Percentiles rank a stretch among this genome's conserved stretches.
Evolutionary conservation across 2,888 invertebrate species (phyloP).

Genomic region (Cryptophagus acutangulus): DNA sequence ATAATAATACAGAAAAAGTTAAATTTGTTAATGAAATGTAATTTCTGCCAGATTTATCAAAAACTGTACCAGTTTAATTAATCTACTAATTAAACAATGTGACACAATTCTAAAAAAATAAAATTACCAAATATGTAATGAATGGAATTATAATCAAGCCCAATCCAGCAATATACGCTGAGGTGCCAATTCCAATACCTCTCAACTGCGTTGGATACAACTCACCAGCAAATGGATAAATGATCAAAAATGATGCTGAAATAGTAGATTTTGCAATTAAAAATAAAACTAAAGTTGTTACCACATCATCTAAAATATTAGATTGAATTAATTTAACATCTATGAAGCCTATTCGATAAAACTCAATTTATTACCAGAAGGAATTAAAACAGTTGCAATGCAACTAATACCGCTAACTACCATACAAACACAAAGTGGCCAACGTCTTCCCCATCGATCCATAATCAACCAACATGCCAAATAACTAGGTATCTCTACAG

Average conservation of each 20-base stretch:
- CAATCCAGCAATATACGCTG: conserved; percentile 84
- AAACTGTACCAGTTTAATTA: conserved; percentile 5
- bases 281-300: conserved; percentile 69
- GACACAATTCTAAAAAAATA: conserved; percentile 3
- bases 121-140: conserved; percentile 82
- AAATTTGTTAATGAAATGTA: neutral
- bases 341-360: neutral
- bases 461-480: conserved; percentile 83
- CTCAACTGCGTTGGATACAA: conserved; percentile 85
- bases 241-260: conserved; percentile 85
- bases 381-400: conserved; percentile 77
- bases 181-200: conserved; percentile 85
- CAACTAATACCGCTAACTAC: conserved; percentile 80
- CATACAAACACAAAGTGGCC: conserved; percentile 85
- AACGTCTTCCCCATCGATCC: conserved; percentile 81
- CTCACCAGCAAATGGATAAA: conserved; percentile 90
- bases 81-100: conserved; percentile 1
- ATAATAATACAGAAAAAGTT: too few relatives aligned
- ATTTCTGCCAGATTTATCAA: conserved; percentile 1
- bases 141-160: conserved; percentile 87
- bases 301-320: conserved; percentile 62
- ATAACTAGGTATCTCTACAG: conserved; percentile 86
- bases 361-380: neutral
- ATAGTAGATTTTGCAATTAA: conserved; percentile 82
- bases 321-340: neutral